Evolutionary conservation across 1,140 invertebrate species (phyloP).

Genomic region (Drosophila equinoxialis): DNA sequence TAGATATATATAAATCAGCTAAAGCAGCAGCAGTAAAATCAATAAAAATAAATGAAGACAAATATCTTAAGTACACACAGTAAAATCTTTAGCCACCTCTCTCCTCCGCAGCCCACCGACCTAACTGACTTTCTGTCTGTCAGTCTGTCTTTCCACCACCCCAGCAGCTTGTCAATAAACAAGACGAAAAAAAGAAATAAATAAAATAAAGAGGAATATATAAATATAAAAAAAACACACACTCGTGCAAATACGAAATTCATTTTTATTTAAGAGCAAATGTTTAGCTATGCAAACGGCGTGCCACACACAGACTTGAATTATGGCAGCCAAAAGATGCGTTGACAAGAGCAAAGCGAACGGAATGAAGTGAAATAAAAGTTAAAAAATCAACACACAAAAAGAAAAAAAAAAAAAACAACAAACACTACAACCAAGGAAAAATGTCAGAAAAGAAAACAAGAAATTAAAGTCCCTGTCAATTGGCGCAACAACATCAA

Average conservation of each 20-base stretch:
- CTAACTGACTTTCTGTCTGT: not conserved
- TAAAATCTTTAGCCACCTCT: conserved; percentile 56
- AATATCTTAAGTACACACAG: conserved; percentile 59
- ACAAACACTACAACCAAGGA: conserved; percentile 27
- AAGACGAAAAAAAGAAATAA: conserved; percentile 33
- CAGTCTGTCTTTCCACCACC: not conserved
- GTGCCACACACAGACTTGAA: conserved; percentile 68
- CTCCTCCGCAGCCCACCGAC: not conserved
- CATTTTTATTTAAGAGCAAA: conserved; percentile 77
- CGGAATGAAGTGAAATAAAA: conserved; percentile 13
- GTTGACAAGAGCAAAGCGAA: conserved; percentile 59
- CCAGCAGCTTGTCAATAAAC: conserved; percentile 63
- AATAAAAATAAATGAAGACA: conserved; percentile 79
- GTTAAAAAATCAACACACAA: conserved; percentile 32
- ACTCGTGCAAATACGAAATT: conserved; percentile 63
- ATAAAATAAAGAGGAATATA: conserved; percentile 19
- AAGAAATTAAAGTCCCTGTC: conserved; percentile 69
- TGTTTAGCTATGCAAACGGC: conserved; percentile 79
- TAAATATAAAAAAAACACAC: conserved; percentile 9
- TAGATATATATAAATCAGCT: conserved; percentile 53
- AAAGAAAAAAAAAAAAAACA: conserved; percentile 16
- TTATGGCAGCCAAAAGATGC: conserved; percentile 77
- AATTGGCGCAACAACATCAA: conserved; percentile 62
- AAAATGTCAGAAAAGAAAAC: conserved; percentile 31
- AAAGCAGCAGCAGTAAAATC: conserved; percentile 53